Evolutionary conservation across 2,113 vertebrate genomes (phyloP).

Genomic region (Acanthisitta chloris): DNA sequence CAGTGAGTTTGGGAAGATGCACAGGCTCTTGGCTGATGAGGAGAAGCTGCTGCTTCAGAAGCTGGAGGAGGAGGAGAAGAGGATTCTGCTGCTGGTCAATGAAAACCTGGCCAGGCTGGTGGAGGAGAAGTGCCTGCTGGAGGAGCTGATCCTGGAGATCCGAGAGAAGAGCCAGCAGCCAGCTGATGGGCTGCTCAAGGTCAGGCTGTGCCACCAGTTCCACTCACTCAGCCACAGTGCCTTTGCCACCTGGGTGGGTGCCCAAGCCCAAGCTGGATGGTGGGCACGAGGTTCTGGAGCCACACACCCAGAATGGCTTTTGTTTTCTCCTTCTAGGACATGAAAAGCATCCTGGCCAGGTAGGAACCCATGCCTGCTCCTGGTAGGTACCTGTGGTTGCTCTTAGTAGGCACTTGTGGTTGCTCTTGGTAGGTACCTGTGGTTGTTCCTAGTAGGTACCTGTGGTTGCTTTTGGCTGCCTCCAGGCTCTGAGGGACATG

Average conservation of each 20-base stretch:
- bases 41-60: constrained; percentile 53
- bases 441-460: neutral
- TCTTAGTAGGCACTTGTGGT: neutral
- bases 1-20: constrained; percentile 44
- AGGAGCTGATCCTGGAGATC: constrained; percentile 48
- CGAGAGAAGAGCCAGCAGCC: constrained; percentile 35
- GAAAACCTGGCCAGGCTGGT: constrained; percentile 20
- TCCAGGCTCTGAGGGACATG: neutral
- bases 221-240: neutral
- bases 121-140: constrained; percentile 22
- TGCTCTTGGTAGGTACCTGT: neutral
- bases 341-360: constrained; percentile 34
- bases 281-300: neutral
- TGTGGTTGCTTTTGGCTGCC: neutral
- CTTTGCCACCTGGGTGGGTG: neutral
- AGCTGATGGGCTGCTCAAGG: neutral
- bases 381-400: neutral
- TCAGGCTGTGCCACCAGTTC: neutral
- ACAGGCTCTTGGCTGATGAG: constrained; percentile 34
- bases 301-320: neutral
- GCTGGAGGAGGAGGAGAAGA: constrained; percentile 54
- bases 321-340: constrained; percentile 37
- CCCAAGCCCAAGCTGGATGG: neutral
- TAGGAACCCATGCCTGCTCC: neutral
- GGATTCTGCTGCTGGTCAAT: constrained; percentile 34